phyloP scores from a whole-genome alignment of 92 coral and sea anemone species.

The Bergia sp. region DNA sequence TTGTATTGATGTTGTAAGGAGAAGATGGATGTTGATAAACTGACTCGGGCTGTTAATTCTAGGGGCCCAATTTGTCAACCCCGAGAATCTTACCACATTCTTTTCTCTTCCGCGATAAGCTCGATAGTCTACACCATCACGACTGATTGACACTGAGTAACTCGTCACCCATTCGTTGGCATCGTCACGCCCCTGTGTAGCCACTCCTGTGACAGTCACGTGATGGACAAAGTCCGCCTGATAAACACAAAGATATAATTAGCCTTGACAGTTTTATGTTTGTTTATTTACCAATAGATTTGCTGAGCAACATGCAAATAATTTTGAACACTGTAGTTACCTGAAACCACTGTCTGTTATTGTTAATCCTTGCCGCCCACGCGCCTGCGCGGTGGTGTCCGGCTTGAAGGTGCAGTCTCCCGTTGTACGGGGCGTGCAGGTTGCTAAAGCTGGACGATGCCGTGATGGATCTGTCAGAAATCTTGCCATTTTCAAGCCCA shows the following conservation, averaged over 20 bases:
- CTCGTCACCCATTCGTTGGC: constrained; percentile 33
- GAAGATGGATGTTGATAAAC: too few species aligned
- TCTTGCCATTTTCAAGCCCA: constrained; percentile 7
- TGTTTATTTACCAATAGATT: too few species aligned
- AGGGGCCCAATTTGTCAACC: too few species aligned
- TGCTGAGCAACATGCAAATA: too few species aligned
- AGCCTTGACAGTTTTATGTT: too few species aligned
- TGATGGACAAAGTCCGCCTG: constrained; percentile 14
- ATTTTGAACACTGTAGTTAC: not conserved
- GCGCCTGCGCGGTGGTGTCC: not conserved
- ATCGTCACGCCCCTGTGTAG: constrained; percentile 38
- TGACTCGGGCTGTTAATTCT: too few species aligned
- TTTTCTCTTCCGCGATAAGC: constrained; percentile 25
- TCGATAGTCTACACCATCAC: constrained; percentile 12
- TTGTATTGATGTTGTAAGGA: too few species aligned
- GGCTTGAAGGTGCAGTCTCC: not conserved
- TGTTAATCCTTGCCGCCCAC: not conserved
- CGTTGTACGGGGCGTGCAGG: not conserved
- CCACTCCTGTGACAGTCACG: constrained; percentile 28
- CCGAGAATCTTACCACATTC: not conserved
- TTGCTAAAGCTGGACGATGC: not conserved
- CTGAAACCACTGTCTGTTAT: constrained; percentile 11
- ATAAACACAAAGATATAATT: not conserved
- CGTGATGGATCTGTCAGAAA: not conserved
- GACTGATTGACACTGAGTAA: constrained; percentile 21